Percentiles rank a stretch among this genome's conserved stretches.
Evolutionary conservation across 2,888 invertebrate species (phyloP).

Genomic region (Willowsia nigromaculata): DNA sequence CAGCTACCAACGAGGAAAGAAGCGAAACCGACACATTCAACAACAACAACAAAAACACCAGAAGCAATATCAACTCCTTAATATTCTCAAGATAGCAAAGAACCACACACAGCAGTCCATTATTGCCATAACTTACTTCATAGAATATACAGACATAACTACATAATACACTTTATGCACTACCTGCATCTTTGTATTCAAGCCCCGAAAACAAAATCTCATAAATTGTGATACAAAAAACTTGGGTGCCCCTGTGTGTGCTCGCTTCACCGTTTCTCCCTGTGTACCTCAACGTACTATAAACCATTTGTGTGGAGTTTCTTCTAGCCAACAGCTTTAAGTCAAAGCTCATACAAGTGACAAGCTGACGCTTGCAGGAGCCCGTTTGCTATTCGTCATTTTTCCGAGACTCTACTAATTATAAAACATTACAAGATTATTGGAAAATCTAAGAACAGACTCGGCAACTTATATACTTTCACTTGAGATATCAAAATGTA

Average conservation of each 20-base stretch:
- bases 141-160: not conserved
- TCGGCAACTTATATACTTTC: not conserved
- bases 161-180: not conserved
- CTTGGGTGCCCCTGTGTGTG: slow-evolving; percentile 43
- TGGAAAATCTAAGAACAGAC: not conserved
- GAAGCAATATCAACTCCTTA: slow-evolving; percentile 46
- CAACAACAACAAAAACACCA: slow-evolving; percentile 8
- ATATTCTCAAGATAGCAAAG: slow-evolving; percentile 63
- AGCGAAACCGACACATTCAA: slow-evolving; percentile 19
- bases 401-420: not conserved
- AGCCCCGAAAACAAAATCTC: slow-evolving; percentile 45
- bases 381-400: not conserved
- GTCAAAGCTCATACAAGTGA: slow-evolving; percentile 20
- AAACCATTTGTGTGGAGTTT: not conserved
- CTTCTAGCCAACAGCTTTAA: not conserved
- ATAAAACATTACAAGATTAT: slow-evolving; percentile 15
- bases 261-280: not conserved
- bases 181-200: slow-evolving; percentile 9
- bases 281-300: not conserved
- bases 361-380: not conserved
- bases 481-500: slow-evolving; percentile 19
- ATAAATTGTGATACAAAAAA: slow-evolving; percentile 66
- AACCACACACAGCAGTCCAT: not conserved
- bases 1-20: slow-evolving; percentile 9
- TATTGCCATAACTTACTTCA: not conserved